Evolutionary conservation across 2,113 vertebrate genomes (phyloP).

Genomic region (Narcine bancroftii): DNA sequence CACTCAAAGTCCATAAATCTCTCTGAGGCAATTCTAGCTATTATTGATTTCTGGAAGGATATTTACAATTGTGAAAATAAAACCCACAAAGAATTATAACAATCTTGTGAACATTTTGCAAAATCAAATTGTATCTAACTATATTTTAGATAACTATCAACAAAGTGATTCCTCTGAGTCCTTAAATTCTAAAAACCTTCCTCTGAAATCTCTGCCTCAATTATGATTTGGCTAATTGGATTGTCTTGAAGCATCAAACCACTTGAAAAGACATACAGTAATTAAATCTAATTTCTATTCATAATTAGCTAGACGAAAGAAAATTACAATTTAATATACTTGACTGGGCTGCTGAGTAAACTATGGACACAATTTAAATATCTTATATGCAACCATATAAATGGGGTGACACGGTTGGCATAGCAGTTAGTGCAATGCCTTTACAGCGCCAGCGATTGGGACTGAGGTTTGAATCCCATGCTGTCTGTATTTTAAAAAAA

Average conservation of each 20-base stretch:
- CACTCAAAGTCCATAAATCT: too few species aligned
- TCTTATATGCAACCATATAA: not conserved
- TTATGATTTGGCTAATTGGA: constrained; percentile 35
- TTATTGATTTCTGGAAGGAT: not conserved
- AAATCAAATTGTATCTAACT: not conserved
- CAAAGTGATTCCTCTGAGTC: constrained; percentile 3
- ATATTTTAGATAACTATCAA: not conserved
- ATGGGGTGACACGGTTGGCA: too few species aligned
- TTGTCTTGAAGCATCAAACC: constrained; percentile 22
- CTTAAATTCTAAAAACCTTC: constrained; percentile 18
- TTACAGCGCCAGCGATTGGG: too few species aligned
- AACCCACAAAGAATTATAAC: not conserved
- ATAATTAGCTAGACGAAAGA: not conserved
- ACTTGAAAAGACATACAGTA: constrained; percentile 14
- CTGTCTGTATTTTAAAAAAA: too few species aligned
- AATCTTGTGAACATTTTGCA: not conserved
- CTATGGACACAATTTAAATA: not conserved
- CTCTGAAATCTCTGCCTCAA: constrained; percentile 5
- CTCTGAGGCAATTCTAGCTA: not conserved
- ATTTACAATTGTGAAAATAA: not conserved
- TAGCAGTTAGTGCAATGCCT: too few species aligned
- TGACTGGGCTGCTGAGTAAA: not conserved
- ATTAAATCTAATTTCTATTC: constrained; percentile 25
- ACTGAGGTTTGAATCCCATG: too few species aligned
- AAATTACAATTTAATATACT: constrained; percentile 31